Evolutionary conservation across 2,797 vertebrate species (phyloP), one percentile per base, ranked within the genome.

Genomic region (Ptychobarbus kaznakovi): DNA sequence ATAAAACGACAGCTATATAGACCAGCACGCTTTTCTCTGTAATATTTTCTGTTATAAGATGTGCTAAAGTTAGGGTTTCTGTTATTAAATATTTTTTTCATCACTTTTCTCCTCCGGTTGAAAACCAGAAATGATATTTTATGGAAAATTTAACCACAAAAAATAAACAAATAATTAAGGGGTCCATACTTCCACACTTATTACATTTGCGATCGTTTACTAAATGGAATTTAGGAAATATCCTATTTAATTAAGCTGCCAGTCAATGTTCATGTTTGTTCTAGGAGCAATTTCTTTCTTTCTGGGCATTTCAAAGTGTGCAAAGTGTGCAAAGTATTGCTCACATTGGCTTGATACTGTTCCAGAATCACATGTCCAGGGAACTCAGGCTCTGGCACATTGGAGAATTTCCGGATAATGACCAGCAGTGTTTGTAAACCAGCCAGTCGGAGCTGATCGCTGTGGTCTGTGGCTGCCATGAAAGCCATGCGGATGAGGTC

Each of bases 261-360:
- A 68, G 18, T 73, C 44, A 16, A 49, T 38, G 58, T 38, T 83
- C 3, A 83, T 76, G 32, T 49, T 83, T 46, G 11, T 15, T 12
- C 28, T 16, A 12, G 53, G 3, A 22, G 4, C n/a, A 61, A 15
- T 44, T 12, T 56, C 9, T 49, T 32, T 38, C 42, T 70, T 70
- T 61, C 1, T 75, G 8, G 10, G 44, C 28, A 74, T 65, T 2
- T 28, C 40, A 82, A 56, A 42, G 2, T 35, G 69, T 61, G 20
- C 53, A 6, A 56, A 42, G 2, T 35, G 69, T 61, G 20, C 53
- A 6, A 66, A 40, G 32, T 35, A 40, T 11, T 46, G 16, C 96
- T 96, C 93, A 99, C 98, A 83, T 97, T 98, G 80, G 98, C 97
- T 95, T 99, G 98, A 94, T 97, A 99, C 86, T 99, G 98, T 91